phyloP scores from a whole-genome alignment of 2,797 vertebrate genomes.

The Lagorchestes hirsutus region DNA sequence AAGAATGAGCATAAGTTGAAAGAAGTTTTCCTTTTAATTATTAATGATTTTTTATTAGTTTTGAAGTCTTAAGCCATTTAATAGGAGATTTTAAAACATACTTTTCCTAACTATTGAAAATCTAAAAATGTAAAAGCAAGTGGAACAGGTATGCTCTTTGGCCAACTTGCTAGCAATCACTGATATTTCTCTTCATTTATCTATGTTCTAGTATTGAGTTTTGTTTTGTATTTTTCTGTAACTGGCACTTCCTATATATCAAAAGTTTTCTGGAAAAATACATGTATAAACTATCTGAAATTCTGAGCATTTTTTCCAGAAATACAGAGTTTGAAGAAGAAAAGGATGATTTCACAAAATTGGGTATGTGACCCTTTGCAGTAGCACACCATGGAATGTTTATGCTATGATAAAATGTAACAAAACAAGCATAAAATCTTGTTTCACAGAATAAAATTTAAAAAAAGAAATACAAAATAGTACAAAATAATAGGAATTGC shows the following conservation, averaged over 20 bases:
- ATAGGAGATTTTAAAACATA: slow-evolving; percentile 22
- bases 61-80: slow-evolving; percentile 27
- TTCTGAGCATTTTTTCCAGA: slow-evolving; percentile 4
- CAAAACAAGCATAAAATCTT: slow-evolving; percentile 61
- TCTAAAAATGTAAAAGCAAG: slow-evolving; percentile 69
- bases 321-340: slow-evolving; percentile 24
- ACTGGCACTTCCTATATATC: slow-evolving; percentile 1
- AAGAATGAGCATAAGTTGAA: slow-evolving; percentile 4
- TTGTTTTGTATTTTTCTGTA: slow-evolving; percentile 35
- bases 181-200: slow-evolving; percentile 47
- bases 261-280: slow-evolving; percentile 61
- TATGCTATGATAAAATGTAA: slow-evolving; percentile 19
- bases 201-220: slow-evolving; percentile 52
- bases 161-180: slow-evolving; percentile 58
- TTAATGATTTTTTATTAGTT: background rate
- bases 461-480: slow-evolving; percentile 74
- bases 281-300: slow-evolving; percentile 57
- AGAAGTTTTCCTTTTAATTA: slow-evolving; percentile 11
- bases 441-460: slow-evolving; percentile 68
- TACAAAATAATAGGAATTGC: slow-evolving; percentile 71
- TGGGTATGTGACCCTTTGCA: slow-evolving; percentile 12
- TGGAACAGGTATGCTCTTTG: slow-evolving; percentile 54
- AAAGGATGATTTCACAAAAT: background rate
- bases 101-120: slow-evolving; percentile 63
- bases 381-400: slow-evolving; percentile 35